Evolutionary conservation across 2,797 vertebrate species (phyloP).

Genomic region (Miopithecus talapoin): DNA sequence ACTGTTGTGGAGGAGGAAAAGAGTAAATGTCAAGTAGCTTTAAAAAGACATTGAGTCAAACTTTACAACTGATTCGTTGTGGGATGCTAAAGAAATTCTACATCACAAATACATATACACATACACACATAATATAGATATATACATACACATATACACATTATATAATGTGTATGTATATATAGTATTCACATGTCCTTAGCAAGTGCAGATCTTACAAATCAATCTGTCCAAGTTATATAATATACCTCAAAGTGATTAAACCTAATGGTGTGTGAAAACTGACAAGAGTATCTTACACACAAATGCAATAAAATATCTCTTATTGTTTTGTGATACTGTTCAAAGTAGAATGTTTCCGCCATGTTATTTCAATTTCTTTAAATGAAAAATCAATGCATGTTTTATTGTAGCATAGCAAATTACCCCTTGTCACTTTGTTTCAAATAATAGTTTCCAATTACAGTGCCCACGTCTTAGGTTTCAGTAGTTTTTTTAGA

Average conservation of each 20-base stretch:
- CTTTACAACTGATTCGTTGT: background rate
- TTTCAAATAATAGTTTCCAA: slow-evolving; percentile 67
- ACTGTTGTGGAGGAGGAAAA: slow-evolving; percentile 45
- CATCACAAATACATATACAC: slow-evolving; percentile 3
- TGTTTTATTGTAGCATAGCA: slow-evolving; percentile 43
- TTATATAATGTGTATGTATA: background rate
- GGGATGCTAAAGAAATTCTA: background rate
- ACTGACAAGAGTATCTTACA: slow-evolving; percentile 12
- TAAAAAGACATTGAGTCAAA: slow-evolving; percentile 65
- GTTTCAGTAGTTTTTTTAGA: slow-evolving; percentile 56
- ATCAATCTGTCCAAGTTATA: slow-evolving; percentile 1
- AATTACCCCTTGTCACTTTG: slow-evolving; percentile 48
- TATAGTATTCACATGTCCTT: background rate
- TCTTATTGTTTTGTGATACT: slow-evolving; percentile 30
- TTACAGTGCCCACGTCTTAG: slow-evolving; percentile 14
- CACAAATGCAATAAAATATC: slow-evolving; percentile 36
- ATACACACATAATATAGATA: background rate
- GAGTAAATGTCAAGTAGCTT: slow-evolving; percentile 14
- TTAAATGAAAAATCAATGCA: slow-evolving; percentile 59
- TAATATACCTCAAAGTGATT: slow-evolving; percentile 35
- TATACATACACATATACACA: background rate
- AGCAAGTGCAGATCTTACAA: slow-evolving; percentile 54
- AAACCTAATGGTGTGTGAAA: background rate
- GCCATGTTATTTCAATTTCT: slow-evolving; percentile 23
- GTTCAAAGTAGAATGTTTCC: slow-evolving; percentile 59